Evolutionary conservation across 2,888 invertebrate species (phyloP), one percentile per base, ranked within the genome.

Genomic region (Eupithecia vulgata): DNA sequence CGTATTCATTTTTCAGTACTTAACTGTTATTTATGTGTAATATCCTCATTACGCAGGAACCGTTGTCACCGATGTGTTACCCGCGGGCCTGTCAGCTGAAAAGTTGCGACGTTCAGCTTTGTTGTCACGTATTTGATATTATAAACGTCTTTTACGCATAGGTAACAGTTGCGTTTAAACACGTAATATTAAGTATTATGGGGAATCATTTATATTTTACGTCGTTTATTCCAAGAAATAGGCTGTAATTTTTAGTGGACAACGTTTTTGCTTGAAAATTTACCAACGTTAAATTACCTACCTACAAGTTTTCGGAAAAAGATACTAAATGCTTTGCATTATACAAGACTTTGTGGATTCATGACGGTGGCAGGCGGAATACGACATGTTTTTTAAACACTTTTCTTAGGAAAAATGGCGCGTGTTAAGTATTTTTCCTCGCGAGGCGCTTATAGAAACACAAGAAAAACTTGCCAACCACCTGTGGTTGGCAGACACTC

Each of bases 111-210:
- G 66, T 62, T 34, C 57, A 74, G 68, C 87, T 88, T 87, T 88
- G 88, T 84, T 83, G 87, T 87, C 88, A 85, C 78, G 75, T 74
- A 78, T 78, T 83, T 85, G 85, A 85, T 85, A 87, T 86, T 86
- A 87, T 86, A 86, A 87, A 88, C 84, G 81, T 71, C 30, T 77
- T 82, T 81, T 78, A 75, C 72, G 69, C 42, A 68, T 67, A n/a
- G n/a, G n/a, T n/a, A 74, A 75, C 73, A 72, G 69, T 67, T 70
- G n/a, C 5, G 30, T 17, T 61, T 17, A 48, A 48, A 48, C n/a
- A 8, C 48, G n/a, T n/a, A 52, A 52, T 52, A n/a, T 45, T 45
- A 45, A n/a, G 45, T n/a, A 48, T 48, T 48, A 13, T 57, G 25
- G 12, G 21, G 4, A 57, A 25, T 57, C 25, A 57, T 57, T 25